Base-by-base conservation (phyloP, 2,888 invertebrate genomes). In the Ceriagrion tenellum region DNA sequence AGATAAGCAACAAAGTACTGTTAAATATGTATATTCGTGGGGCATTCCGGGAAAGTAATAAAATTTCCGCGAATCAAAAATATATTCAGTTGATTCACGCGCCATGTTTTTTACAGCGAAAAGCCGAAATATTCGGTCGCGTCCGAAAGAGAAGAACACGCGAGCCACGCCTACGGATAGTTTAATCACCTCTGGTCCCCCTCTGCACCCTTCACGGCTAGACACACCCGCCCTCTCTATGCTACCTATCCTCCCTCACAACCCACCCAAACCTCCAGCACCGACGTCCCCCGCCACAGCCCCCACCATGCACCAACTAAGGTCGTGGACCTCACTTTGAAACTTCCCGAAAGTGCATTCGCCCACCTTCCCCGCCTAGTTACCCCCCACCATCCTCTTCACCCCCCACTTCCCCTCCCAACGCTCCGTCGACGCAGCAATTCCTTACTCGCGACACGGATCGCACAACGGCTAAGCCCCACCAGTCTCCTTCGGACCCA, bases 311-410 rank as follows among this genome's bases (percentile, higher is more conserved):
- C 81, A 81, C 81, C 81, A 81, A 81, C 26, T 81, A 81, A 81
- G 81, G 81, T 81, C 81, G 81, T 81, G 81, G 81, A 81, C 81
- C 81, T 81, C 81, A 81, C 81, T 35, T n/a, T 81, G 81, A 16
- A 81, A 16, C 81, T 81, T 16, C 81, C 81, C 81, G 81, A 81
- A 81, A 81, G 81, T 81, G 81, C 81, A 81, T 35, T 30, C 81
- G 35, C 81, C 81, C 81, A 35, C 35, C 35, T 23, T 35, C 6
- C 30, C 16, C 35, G n/a, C n/a, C n/a, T n/a, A n/a, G n/a, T n/a
- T n/a, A n/a, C n/a, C n/a, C 35, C 81, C 81, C 35, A 0, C 81
- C 81, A 13, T 16, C 81, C 35, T 13, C 81, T 1, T 13, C 16
- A 35, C 81, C 81, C 35, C 81, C 35, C 81, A 35, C 81, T 16